Base-by-base conservation (phyloP, 2,797 vertebrate genomes). In the Xenentodon cancila region DNA sequence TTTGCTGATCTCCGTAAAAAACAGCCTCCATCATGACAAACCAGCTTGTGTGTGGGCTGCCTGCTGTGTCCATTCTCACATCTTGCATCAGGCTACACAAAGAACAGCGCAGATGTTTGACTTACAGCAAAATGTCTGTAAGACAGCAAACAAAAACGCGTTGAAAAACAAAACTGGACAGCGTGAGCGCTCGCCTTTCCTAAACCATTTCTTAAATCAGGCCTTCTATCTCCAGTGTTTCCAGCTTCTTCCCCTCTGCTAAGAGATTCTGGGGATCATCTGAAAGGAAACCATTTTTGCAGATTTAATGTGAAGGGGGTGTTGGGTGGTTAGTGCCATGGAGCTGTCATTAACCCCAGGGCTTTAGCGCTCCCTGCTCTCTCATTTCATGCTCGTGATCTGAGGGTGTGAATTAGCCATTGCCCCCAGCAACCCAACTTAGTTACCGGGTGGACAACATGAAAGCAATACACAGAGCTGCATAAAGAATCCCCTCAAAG, bases 311-410 rank as follows among this genome's bases (percentile, higher is more conserved):
- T 88, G 89, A 79, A 81, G 83, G 81, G 82, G 84, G 84, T 82
- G 78, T 80, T 55, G 88, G 82, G 71, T 71, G 71, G 73, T 56
- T 71, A 82, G 85, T 82, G 79, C 76, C 78, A 80, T 73, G 84
- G 55, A 83, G 87, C 89, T 90, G 90, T 91, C 91, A 89, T 93
- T 93, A 92, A 92, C 93, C 90, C 53, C 80, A 61, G 91, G 92
- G 89, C 89, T 89, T 92, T 88, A 82, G 87, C 75, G 71, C 91
- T 91, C 84, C 70, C 86, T 86, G 88, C 89, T 87, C 91, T 91
- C 91, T 93, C 92, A 93, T 94, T 94, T 93, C 92, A 94, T 93
- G 92, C 92, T 92, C 83, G 77, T 91, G 91, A 94, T 94, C 93
- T 93, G 88, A 93, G 92, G 93, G 87, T 92, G 90, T 90, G 91